Evolutionary conservation across 2,888 invertebrate genomes (phyloP), one percentile per base, ranked within the genome.

Genomic region (Romanomermis culicivorax): DNA sequence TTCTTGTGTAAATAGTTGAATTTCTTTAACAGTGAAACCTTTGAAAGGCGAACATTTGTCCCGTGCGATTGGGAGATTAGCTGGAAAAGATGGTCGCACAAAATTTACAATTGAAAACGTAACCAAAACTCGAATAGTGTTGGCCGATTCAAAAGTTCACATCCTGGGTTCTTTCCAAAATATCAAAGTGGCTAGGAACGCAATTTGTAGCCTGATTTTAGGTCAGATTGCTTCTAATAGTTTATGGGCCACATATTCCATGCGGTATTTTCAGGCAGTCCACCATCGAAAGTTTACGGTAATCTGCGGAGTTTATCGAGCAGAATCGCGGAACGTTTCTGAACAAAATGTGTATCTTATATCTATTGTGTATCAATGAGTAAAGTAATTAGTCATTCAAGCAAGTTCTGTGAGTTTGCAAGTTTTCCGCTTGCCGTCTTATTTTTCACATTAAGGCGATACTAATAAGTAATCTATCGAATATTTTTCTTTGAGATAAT

Each of bases 21-120:
- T 27, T 51, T 45, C 45, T 43, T 48, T 27, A 57, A 53, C 61
- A 75, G 89, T 95, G 0, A 93, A 91, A 71, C 85, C 85, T 23
- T 71, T 95, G 51, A 83, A 85, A 69, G 93, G 95, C 1, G 93
- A 95, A 69, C 93, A 97, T 70, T 76, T 89, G 62, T 83, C 88
- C 23, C 77, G 97, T 66, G 95, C 95, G 0, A 85, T 99, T 61
- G 97, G 91, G n/a, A 77, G 97, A 56, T 74, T 99, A 42, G 97
- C 97, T 1, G 97, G 97, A 1, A 93, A 95, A 74, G 86, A 87
- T 25, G 93, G 93, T 26, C 78, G 87, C 58, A 99, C 93, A 1
- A 95, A 93, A 70, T 91, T 85, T 68, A 91, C 93, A 0, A 95
- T 99, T 64, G 97, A 99, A 75, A 99, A 99, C 72, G 87, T 85